A percentile compares a stretch with the other conserved stretches of the same genome.
These are phyloP conservation scores for Octomys mimax DNA, from an alignment of 2,797 vertebrate species.

Conservation along the genomic window DNA sequence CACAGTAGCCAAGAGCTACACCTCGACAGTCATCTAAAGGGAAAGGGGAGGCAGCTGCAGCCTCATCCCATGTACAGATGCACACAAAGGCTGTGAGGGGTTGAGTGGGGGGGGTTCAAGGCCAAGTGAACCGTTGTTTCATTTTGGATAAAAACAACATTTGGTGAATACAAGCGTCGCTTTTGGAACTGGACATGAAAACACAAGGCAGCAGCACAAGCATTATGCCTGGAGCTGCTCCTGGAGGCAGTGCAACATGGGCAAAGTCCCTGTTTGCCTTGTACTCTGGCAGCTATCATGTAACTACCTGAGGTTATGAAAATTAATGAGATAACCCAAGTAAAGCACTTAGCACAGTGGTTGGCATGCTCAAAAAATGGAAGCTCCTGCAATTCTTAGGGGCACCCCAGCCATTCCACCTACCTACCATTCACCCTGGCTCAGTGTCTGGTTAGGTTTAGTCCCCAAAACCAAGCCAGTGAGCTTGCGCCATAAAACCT, in stretches of 20 bases:
- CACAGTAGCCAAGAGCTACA: background rate
- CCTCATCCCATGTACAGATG: background rate
- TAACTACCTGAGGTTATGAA: background rate
- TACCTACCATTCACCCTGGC: background rate
- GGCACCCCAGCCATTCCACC: background rate
- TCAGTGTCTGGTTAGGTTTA: background rate
- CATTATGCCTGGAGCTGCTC: background rate
- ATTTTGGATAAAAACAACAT: background rate
- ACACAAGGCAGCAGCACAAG: background rate
- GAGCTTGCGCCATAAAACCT: background rate
- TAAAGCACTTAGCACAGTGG: background rate
- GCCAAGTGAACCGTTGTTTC: background rate
- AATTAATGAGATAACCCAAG: background rate
- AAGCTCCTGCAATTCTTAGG: background rate
- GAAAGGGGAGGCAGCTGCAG: background rate
- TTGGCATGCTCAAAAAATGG: background rate
- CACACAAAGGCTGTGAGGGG: background rate
- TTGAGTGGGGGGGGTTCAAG: background rate
- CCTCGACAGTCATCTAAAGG: background rate
- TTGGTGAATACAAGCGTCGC: background rate
- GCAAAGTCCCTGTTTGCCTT: background rate
- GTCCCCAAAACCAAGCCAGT: background rate
- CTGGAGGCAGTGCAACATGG: background rate
- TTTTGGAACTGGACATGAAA: background rate
- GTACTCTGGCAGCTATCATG: background rate